These are phyloP conservation scores for Phyllotreta striolata DNA, from an alignment of 2,888 invertebrate genomes.

Conservation along the genomic window DNA sequence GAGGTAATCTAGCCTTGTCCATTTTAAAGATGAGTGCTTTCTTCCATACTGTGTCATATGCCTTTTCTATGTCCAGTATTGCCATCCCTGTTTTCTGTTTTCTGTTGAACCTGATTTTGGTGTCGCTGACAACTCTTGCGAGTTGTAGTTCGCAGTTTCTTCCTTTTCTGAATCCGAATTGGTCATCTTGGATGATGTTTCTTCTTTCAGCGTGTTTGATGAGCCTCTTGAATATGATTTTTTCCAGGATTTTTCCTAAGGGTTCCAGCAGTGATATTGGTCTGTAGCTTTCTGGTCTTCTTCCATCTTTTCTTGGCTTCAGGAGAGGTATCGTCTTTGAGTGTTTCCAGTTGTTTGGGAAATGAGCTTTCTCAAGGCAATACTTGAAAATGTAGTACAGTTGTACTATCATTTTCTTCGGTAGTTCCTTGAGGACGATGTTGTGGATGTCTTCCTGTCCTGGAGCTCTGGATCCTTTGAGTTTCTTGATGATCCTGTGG, in stretches of 20 bases:
- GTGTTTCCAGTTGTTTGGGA: not conserved
- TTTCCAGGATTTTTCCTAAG: too few species aligned
- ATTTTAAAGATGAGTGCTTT: not conserved
- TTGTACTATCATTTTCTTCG: conserved; percentile 1
- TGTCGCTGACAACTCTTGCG: conserved; percentile 24
- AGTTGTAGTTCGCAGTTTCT: conserved; percentile 29
- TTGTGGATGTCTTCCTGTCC: not conserved
- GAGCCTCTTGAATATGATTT: conserved; percentile 40
- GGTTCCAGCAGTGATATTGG: conserved; percentile 40
- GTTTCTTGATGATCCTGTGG: not conserved
- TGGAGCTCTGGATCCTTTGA: not conserved
- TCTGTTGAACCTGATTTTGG: conserved; percentile 22
- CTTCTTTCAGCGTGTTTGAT: not conserved
- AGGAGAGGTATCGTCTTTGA: not conserved
- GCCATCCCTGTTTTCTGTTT: conserved; percentile 3
- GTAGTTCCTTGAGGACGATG: not conserved
- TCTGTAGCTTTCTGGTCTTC: conserved; percentile 30
- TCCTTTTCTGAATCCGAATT: conserved; percentile 33
- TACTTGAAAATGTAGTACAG: not conserved
- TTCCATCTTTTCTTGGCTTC: too few species aligned
- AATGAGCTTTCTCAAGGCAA: not conserved
- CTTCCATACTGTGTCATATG: conserved; percentile 2
- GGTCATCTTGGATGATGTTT: conserved; percentile 20
- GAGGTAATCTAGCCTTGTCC: too few species aligned
- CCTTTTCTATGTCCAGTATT: not conserved